Evolutionary conservation across 2,113 vertebrate species (phyloP).

Genomic region (Taxidea taxus): DNA sequence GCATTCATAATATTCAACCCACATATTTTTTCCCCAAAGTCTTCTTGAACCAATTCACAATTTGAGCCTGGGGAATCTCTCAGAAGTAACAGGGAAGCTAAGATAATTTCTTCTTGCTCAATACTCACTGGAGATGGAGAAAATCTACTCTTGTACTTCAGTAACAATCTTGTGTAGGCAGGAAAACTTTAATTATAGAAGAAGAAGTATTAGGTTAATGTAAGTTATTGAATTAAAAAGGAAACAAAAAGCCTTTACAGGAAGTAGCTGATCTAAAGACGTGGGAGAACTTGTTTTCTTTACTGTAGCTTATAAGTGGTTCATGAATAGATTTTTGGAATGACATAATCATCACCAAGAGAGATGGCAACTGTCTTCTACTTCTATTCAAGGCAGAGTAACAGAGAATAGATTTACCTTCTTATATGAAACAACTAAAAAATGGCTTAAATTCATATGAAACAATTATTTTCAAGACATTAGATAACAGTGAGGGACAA

Average conservation of each 20-base stretch:
- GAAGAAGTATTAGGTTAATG: constrained; percentile 68
- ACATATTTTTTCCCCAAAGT: neutral
- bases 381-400: neutral
- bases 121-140: constrained; percentile 57
- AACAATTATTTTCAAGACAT: neutral
- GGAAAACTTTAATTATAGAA: constrained; percentile 68
- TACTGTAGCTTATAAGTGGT: neutral
- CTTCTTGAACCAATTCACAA: constrained; percentile 28
- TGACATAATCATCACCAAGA: neutral
- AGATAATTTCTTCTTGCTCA: constrained; percentile 53
- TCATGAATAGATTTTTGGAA: constrained; percentile 43
- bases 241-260: constrained; percentile 1
- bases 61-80: constrained; percentile 35
- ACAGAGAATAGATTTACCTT: neutral
- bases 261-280: constrained; percentile 49
- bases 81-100: constrained; percentile 14
- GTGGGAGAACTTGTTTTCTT: constrained; percentile 34
- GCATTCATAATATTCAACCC: neutral
- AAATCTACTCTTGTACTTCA: constrained; percentile 56
- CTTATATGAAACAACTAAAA: neutral
- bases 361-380: neutral
- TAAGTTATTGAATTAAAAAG: constrained; percentile 68
- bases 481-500: neutral
- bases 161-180: constrained; percentile 62
- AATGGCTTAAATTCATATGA: neutral